phyloP scores from a whole-genome alignment of 2,888 invertebrate genomes.

The Masnerella sp. region DNA sequence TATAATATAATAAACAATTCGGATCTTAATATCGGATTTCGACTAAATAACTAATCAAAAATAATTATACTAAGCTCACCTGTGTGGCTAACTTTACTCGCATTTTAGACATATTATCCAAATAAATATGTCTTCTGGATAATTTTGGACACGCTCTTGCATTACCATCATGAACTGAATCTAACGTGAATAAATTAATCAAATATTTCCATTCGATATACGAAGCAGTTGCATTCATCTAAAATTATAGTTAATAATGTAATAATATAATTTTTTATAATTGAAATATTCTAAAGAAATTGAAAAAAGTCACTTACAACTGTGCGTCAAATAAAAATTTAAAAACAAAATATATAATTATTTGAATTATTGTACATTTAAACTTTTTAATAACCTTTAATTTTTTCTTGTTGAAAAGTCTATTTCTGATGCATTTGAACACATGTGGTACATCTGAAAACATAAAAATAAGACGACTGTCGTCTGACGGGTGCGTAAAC shows the following conservation, averaged over 20 bases:
- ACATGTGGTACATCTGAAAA: conserved; percentile 34
- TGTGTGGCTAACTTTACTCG: conserved; percentile 43
- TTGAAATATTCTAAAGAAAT: background rate
- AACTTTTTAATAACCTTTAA: no score
- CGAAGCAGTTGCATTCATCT: conserved; percentile 10
- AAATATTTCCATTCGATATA: conserved; percentile 33
- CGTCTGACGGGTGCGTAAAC: conserved; percentile 29
- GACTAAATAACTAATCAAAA: no score
- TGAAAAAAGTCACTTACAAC: no score
- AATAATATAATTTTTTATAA: background rate
- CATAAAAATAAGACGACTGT: no score
- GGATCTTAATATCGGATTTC: no score
- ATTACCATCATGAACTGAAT: background rate
- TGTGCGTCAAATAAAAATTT: no score
- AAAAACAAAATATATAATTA: no score
- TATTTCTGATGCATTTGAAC: conserved; percentile 34
- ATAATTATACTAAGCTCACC: conserved; percentile 12
- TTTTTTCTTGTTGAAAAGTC: conserved; percentile 22
- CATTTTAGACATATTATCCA: conserved; percentile 41
- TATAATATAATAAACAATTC: no score
- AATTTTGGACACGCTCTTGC: conserved; percentile 42
- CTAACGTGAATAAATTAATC: conserved; percentile 14
- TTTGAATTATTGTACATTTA: no score
- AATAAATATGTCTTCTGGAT: conserved; percentile 23
- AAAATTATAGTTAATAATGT: background rate